Base-by-base conservation (phyloP, 1,140 invertebrate genomes). In the Drosophila bocki region DNA sequence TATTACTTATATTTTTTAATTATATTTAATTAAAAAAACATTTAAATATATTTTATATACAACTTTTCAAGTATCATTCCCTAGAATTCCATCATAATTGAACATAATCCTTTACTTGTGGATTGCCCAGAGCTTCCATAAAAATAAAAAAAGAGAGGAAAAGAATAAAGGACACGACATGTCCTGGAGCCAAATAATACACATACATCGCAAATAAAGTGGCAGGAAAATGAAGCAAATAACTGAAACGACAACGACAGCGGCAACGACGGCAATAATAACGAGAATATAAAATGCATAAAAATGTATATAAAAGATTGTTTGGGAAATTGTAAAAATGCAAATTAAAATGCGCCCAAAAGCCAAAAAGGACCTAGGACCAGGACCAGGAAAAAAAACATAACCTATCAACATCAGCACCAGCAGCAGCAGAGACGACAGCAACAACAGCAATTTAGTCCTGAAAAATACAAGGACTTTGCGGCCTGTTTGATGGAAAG, bases 301-400 rank as follows among this genome's bases (percentile, higher is more conserved):
- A 56, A 65, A 71, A 65, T 39, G 39, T 77, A 39, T 39, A 50
- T 71, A 48, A 44, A 59, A 69, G 61, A 75, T 58, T 51, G 58
- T 58, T 53, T 41, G 51, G 47, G 42, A 68, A 72, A 67, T 60
- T 72, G 64, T 76, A 70, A 77, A 45, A 35, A 77, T 60, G 39
- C 67, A 77, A 82, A 81, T 80, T 76, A 77, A 80, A 80, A 80
- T 67, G 53, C 67, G 65, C 67, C 78, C 67, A 57, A 63, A 62
- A 69, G 61, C 71, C 45, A 79, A 57, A 58, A 74, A 57, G 41
- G 29, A 50, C 19, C 45, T 17, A 35, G 48, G 29, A 51, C 63
- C 35, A 48, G 39, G 9, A 13, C 12, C 37, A 51, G 32, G 8
- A 68, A 17, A 35, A 39, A 51, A 17, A 72, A 51, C 33, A 57